A percentile compares a stretch with the other conserved stretches of the same genome.
Evolutionary conservation across 2,113 vertebrate genomes (phyloP).

Genomic region (Rhinoderma darwinii): DNA sequence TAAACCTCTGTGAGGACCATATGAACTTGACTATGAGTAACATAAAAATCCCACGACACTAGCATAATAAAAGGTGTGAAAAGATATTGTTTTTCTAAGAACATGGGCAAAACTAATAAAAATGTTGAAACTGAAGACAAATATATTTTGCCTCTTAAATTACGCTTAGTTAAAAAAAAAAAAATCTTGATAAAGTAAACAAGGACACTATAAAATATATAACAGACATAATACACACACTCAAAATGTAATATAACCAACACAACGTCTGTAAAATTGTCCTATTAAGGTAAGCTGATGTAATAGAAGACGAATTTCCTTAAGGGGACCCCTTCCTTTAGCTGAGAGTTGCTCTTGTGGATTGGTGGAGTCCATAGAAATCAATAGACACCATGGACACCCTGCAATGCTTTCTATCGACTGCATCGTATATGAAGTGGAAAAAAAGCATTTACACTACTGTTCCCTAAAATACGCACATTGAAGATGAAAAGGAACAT

Average conservation of each 20-base stretch:
- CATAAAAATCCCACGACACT: constrained; percentile 70
- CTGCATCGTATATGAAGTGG: too few species aligned
- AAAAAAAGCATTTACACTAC: too few species aligned
- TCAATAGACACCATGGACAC: too few species aligned
- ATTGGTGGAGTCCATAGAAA: not conserved
- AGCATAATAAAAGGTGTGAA: constrained; percentile 76
- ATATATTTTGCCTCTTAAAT: constrained; percentile 40
- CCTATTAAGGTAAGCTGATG: not conserved
- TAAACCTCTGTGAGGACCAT: constrained; percentile 71
- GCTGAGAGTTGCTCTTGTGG: not conserved
- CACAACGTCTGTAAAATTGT: not conserved
- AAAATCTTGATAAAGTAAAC: not conserved
- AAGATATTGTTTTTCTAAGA: constrained; percentile 67
- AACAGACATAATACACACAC: not conserved
- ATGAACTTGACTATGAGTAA: constrained; percentile 73
- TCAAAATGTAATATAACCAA: not conserved
- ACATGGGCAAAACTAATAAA: constrained; percentile 29
- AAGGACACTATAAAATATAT: not conserved
- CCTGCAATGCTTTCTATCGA: too few species aligned
- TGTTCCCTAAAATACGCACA: too few species aligned
- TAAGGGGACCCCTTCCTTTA: not conserved
- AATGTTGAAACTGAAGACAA: constrained; percentile 43
- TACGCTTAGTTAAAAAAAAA: not conserved
- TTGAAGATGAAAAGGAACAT: too few species aligned
- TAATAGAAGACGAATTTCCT: not conserved